Percentiles rank a stretch among this genome's conserved stretches.
Evolutionary conservation across 2,888 invertebrate species (phyloP).

Genomic region (Rhamnusium bicolor): DNA sequence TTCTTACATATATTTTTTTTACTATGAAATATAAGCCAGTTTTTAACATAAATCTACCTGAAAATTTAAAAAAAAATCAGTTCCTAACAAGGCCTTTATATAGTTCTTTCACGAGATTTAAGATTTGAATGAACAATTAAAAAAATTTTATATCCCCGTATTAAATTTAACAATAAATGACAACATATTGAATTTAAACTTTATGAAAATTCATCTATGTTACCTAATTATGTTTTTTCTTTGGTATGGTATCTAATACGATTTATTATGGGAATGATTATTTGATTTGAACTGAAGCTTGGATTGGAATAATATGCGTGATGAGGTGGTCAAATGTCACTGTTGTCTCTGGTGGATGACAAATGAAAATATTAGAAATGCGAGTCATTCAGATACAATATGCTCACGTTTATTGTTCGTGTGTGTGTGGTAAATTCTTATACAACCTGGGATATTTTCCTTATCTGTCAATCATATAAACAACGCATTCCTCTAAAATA

Average conservation of each 20-base stretch:
- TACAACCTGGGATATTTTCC: slow-evolving; percentile 47
- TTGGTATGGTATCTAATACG: background rate
- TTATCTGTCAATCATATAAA: slow-evolving; percentile 55
- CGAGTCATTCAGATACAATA: slow-evolving; percentile 66
- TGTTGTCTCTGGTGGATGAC: slow-evolving; percentile 68
- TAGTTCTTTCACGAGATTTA: no score
- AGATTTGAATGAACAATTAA: no score
- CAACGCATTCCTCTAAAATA: slow-evolving; percentile 49
- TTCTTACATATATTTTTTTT: no score
- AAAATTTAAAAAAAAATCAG: no score
- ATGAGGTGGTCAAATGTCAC: slow-evolving; percentile 70
- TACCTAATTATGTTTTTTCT: background rate
- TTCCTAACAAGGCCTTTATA: no score
- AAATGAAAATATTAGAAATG: slow-evolving; percentile 69
- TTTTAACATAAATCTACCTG: no score
- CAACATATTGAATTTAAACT: no score
- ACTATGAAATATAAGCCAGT: no score
- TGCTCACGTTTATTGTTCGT: slow-evolving; percentile 49
- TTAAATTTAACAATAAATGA: no score
- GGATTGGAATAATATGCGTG: slow-evolving; percentile 60
- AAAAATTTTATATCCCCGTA: no score
- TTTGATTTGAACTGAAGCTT: slow-evolving; percentile 50
- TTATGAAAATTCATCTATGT: background rate
- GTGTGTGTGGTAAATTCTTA: slow-evolving; percentile 50
- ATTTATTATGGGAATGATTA: slow-evolving; percentile 60